These are phyloP conservation scores for Zygaena filipendulae DNA, from an alignment of 2,888 invertebrate genomes.

Conservation along the genomic window DNA sequence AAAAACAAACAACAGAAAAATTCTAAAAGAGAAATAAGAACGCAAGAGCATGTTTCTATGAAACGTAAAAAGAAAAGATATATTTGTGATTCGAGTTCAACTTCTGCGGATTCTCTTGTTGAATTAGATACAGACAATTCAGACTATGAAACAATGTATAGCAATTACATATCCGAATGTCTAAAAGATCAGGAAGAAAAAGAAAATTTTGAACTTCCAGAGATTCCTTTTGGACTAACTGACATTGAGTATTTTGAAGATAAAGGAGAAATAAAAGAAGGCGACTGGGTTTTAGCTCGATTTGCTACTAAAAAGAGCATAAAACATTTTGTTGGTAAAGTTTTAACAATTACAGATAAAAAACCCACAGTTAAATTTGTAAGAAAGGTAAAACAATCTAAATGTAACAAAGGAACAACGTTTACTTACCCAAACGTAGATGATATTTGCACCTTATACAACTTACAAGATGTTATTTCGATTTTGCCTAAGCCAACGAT, in stretches of 20 bases:
- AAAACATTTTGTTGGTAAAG: constrained; percentile 14
- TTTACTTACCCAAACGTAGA: constrained; percentile 15
- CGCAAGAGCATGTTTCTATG: background rate
- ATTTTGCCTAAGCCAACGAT: constrained; percentile 12
- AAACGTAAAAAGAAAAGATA: constrained; percentile 1
- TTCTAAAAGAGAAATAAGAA: constrained; percentile 2
- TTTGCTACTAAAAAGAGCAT: constrained; percentile 15
- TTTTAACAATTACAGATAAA: constrained; percentile 9
- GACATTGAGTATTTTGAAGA: constrained; percentile 6
- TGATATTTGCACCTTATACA: constrained; percentile 10
- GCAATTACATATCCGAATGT: constrained; percentile 8
- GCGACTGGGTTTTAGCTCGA: constrained; percentile 13
- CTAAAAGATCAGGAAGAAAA: constrained; percentile 8
- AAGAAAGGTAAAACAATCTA: constrained; percentile 14
- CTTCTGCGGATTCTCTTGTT: background rate
- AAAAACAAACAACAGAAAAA: background rate
- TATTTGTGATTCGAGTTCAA: constrained; percentile 5
- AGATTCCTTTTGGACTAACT: constrained; percentile 5
- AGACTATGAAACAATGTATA: constrained; percentile 12
- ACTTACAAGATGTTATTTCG: constrained; percentile 10
- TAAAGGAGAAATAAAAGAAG: constrained; percentile 5
- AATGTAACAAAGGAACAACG: constrained; percentile 7
- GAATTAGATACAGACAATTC: constrained; percentile 7
- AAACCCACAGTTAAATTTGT: constrained; percentile 13
- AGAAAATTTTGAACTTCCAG: constrained; percentile 5